Evolutionary conservation across 2,888 invertebrate genomes (phyloP).

Genomic region (Myopa tessellatipennis): DNA sequence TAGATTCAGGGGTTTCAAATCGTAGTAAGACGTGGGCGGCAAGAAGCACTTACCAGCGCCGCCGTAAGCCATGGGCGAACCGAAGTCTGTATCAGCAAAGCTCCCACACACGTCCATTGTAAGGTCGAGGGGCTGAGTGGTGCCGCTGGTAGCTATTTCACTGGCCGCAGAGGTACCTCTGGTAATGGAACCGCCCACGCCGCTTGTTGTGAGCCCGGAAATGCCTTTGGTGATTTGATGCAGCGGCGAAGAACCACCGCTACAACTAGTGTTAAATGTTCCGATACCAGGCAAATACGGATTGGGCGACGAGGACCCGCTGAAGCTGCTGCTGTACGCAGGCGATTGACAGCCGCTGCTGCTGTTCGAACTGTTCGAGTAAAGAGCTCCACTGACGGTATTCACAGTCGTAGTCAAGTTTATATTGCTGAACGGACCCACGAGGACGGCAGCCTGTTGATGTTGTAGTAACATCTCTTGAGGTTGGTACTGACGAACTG

Average conservation of each 20-base stretch:
- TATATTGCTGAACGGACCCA: constrained; percentile 61
- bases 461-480: constrained; percentile 45
- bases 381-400: constrained; percentile 51
- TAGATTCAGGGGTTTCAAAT: constrained; percentile 66
- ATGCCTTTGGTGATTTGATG: constrained; percentile 78
- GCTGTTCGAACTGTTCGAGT: constrained; percentile 50
- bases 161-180: constrained; percentile 75
- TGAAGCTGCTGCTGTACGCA: constrained; percentile 66
- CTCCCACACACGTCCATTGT: constrained; percentile 65
- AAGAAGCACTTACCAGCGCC: constrained; percentile 60
- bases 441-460: constrained; percentile 44
- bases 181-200: constrained; percentile 77
- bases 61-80: constrained; percentile 13
- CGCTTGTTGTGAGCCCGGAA: constrained; percentile 79
- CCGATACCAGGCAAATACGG: constrained; percentile 58
- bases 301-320: constrained; percentile 66
- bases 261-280: constrained; percentile 56
- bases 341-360: constrained; percentile 70
- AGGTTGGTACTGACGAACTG: constrained; percentile 36
- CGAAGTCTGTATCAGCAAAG: constrained; percentile 35
- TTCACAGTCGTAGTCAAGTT: constrained; percentile 49
- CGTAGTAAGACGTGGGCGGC: constrained; percentile 61
- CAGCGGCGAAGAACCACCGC: constrained; percentile 71
- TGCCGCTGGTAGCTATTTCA: constrained; percentile 55
- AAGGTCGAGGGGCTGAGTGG: constrained; percentile 66